These are phyloP conservation scores for Plectropomus leopardus DNA, from an alignment of 2,113 vertebrate genomes.

Conservation along the genomic window DNA sequence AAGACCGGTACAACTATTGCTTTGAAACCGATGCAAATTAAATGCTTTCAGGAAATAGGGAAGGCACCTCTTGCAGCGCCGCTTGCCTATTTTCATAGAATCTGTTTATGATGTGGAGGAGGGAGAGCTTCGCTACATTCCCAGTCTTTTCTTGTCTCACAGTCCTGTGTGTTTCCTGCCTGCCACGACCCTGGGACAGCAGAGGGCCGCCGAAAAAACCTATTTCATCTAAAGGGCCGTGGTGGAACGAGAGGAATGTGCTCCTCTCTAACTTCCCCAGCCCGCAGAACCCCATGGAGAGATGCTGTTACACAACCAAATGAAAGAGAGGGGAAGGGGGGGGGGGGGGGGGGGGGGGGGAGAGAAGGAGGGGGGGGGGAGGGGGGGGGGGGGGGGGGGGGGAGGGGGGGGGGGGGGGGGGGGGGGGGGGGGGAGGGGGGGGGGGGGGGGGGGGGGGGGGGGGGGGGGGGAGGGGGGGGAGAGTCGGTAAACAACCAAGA, in stretches of 20 bases:
- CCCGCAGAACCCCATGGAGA: constrained; percentile 58
- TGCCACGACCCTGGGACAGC: constrained; percentile 47
- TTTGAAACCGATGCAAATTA: constrained; percentile 49
- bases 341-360: constrained; percentile 18
- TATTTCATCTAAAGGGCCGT: constrained; percentile 56
- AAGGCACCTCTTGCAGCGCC: constrained; percentile 8
- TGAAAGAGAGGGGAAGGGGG: constrained; percentile 45
- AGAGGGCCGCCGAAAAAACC: constrained; percentile 32
- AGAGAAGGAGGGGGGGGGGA: constrained; percentile 22
- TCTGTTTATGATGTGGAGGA: constrained; percentile 33
- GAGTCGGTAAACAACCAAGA: too few relatives aligned
- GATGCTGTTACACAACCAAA: constrained; percentile 64
- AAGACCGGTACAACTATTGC: constrained; percentile 4
- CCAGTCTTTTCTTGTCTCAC: constrained; percentile 47
- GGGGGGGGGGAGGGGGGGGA: constrained; percentile 20
- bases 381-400: constrained; percentile 18
- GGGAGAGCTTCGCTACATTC: constrained; percentile 30
- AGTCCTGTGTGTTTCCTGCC: constrained; percentile 42
- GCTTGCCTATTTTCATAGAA: constrained; percentile 32
- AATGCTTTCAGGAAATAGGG: constrained; percentile 45
- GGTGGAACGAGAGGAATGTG: constrained; percentile 73
- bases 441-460: constrained; percentile 23
- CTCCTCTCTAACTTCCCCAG: constrained; percentile 55
- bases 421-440: constrained; percentile 18
- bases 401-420: constrained; percentile 17